Conservation (phyloP, 1,140 invertebrate species). For the Drosophila melanica region DNA sequence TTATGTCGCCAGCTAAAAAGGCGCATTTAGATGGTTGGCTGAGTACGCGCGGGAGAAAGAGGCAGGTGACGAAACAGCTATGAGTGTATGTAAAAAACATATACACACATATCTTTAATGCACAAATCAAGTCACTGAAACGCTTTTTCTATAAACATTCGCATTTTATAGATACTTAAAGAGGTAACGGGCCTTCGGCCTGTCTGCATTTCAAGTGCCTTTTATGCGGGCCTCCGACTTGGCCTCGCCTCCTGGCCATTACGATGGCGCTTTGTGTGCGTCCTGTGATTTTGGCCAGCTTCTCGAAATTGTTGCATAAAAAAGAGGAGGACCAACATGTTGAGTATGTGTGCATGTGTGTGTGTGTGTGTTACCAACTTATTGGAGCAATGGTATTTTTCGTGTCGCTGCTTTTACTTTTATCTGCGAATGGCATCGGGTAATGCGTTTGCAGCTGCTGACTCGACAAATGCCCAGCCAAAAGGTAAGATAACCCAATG, state of each 20-base stretch:
- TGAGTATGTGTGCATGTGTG: constrained; percentile 9
- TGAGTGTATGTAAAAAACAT: constrained; percentile 24
- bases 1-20: constrained; percentile 61
- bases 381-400: constrained; percentile 55
- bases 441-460: constrained; percentile 71
- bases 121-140: constrained; percentile 78
- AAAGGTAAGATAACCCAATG: constrained; percentile 44
- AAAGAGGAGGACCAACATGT: constrained; percentile 50
- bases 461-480: constrained; percentile 61
- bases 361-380: constrained; percentile 39
- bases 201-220: constrained; percentile 70
- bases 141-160: constrained; percentile 81
- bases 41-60: not conserved
- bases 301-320: constrained; percentile 72
- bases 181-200: constrained; percentile 48
- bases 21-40: constrained; percentile 22
- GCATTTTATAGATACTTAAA: constrained; percentile 80
- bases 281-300: constrained; percentile 57
- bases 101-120: constrained; percentile 67
- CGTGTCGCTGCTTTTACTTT: constrained; percentile 74
- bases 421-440: constrained; percentile 75
- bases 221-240: constrained; percentile 62
- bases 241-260: constrained; percentile 58
- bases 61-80: constrained; percentile 7
- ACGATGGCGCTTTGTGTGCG: constrained; percentile 61